These are phyloP conservation scores for Chymomyza costata DNA, from an alignment of 1,140 invertebrate genomes.

Conservation along the genomic window DNA sequence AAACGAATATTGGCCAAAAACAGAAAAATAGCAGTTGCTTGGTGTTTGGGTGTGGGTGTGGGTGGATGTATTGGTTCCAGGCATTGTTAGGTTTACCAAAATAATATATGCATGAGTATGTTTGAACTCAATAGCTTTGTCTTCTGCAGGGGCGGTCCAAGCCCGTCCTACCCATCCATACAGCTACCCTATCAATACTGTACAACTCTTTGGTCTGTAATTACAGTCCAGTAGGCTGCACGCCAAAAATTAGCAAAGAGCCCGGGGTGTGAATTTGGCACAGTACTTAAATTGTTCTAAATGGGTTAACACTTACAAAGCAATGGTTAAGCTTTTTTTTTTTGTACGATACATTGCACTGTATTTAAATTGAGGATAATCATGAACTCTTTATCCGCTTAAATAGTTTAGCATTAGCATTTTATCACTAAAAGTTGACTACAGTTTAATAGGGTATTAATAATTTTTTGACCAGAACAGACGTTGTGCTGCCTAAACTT, in stretches of 20 bases:
- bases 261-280: constrained; percentile 38
- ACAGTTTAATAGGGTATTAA: too few species aligned
- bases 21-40: constrained; percentile 4
- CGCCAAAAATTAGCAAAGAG: too few species aligned
- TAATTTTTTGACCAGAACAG: too few species aligned
- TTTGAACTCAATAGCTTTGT: constrained; percentile 42
- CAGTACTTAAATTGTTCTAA: constrained; percentile 46
- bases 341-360: too few species aligned
- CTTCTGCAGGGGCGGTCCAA: neutral
- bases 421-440: too few species aligned
- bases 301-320: constrained; percentile 43
- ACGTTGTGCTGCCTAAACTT: too few species aligned
- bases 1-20: constrained; percentile 40
- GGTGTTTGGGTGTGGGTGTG: constrained; percentile 28
- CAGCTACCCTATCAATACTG: too few species aligned
- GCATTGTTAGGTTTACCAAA: constrained; percentile 6
- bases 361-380: too few species aligned
- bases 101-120: constrained; percentile 68
- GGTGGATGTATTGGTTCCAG: constrained; percentile 25
- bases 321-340: too few species aligned
- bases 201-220: neutral
- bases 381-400: too few species aligned
- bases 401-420: too few species aligned
- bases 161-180: neutral
- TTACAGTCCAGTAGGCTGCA: neutral